Percentiles rank a stretch among this genome's conserved stretches.
Conservation (phyloP, 2,888 invertebrate genomes). For the Ichneumon xanthorius region DNA sequence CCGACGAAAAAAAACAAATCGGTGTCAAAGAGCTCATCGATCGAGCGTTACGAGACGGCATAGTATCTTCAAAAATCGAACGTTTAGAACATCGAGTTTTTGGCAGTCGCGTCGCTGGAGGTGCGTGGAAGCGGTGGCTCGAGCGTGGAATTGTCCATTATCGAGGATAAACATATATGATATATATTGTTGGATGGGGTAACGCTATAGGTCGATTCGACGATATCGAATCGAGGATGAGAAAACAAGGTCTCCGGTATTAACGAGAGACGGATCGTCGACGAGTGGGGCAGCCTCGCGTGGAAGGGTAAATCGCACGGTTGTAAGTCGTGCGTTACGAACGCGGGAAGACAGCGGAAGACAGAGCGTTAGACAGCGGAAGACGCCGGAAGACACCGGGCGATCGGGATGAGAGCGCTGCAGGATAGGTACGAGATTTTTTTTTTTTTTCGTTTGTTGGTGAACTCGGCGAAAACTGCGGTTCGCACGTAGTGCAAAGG, state of each 20-base stretch:
- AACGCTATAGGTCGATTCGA: neutral
- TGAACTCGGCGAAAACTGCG: neutral
- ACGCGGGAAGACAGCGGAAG: slow-evolving; percentile 19
- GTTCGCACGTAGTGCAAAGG: neutral
- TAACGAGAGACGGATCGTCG: neutral
- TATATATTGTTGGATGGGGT: neutral
- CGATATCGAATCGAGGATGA: neutral
- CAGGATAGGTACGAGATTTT: neutral
- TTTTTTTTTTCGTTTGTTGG: neutral
- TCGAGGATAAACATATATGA: slow-evolving; percentile 26
- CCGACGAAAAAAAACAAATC: neutral
- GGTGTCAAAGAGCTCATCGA: neutral
- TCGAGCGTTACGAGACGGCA: neutral
- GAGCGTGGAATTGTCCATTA: slow-evolving; percentile 10
- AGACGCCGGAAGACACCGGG: slow-evolving; percentile 20
- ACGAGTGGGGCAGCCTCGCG: neutral
- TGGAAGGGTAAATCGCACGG: neutral
- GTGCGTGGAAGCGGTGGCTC: neutral
- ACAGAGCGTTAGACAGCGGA: slow-evolving; percentile 11
- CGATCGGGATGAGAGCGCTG: slow-evolving; percentile 4
- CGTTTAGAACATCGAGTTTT: slow-evolving; percentile 2
- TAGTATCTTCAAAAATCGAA: slow-evolving; percentile 16
- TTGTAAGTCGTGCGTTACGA: slow-evolving; percentile 9
- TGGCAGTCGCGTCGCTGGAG: neutral
- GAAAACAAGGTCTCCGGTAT: neutral